A percentile compares a stretch with the other conserved stretches of the same genome.
phyloP scores from a whole-genome alignment of 1,140 invertebrate species.

The Sycobia sp. region DNA sequence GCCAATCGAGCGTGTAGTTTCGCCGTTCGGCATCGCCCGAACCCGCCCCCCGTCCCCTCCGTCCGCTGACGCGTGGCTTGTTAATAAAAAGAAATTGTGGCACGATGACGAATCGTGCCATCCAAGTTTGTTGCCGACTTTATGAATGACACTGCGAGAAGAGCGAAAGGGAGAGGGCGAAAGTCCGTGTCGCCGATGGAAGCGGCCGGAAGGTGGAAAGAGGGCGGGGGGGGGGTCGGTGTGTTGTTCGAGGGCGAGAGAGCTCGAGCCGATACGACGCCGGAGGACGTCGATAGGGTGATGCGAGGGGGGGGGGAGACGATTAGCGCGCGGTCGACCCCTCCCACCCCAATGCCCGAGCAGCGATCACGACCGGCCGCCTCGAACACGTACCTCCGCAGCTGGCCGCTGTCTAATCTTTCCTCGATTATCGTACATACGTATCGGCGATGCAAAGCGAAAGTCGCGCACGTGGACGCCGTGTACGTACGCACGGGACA shows the following conservation, averaged over 20 bases:
- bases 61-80: neutral
- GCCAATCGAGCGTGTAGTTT: too few relatives aligned
- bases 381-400: constrained; percentile 23
- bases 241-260: too few relatives aligned
- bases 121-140: constrained; percentile 39
- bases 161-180: too few relatives aligned
- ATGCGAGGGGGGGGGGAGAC: neutral
- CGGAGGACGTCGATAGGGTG: too few relatives aligned
- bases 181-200: too few relatives aligned
- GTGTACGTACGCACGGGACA: too few relatives aligned
- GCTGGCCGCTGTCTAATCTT: constrained; percentile 53
- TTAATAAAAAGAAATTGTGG: constrained; percentile 13
- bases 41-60: too few relatives aligned
- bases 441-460: constrained; percentile 38
- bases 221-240: too few relatives aligned
- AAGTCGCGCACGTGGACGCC: constrained; percentile 20
- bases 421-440: constrained; percentile 48
- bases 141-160: constrained; percentile 56
- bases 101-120: constrained; percentile 23
- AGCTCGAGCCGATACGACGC: too few relatives aligned
- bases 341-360: neutral
- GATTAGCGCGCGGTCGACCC: constrained; percentile 11
- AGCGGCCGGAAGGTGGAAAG: too few relatives aligned
- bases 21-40: too few relatives aligned
- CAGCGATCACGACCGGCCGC: neutral